Evolutionary conservation across 2,888 invertebrate genomes (phyloP), one percentile per base, ranked within the genome.

Genomic region (Eristalis pertinax): DNA sequence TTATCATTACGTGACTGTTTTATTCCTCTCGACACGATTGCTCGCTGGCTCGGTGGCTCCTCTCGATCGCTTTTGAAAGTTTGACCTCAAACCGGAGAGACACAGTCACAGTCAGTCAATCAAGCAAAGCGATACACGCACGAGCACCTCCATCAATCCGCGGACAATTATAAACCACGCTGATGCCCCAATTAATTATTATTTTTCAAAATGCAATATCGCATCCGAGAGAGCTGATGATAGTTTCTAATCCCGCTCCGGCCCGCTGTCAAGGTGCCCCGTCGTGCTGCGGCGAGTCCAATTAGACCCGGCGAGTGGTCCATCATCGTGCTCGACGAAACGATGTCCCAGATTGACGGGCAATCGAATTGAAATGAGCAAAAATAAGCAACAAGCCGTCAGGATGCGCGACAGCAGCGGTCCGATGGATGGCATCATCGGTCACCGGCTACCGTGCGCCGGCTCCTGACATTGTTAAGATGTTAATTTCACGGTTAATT

Each of bases 401-500:
- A 63, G 50, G 62, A 63, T 35, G 29, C 38, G 19, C n/a, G 10
- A 8, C 13, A 4, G 15, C 29, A 29, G 29, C 29, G 5, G 3
- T n/a, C n/a, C n/a, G n/a, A n/a, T n/a, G n/a, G n/a, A n/a, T n/a
- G n/a, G 15, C 15, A n/a, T 15, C 43, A 43, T n/a, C n/a, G 43
- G n/a, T n/a, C 43, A 11, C 60, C 24, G 15, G 60, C 60, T 60
- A 26, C 60, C 50, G 50, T 60, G 60, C 24, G 11, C 60, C 0
- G 26, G 13, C 60, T 26, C 60, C 79, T 75, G 79, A 76, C 87
- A 87, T 87, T 87, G 87, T 87, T 87, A 80, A 84, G 87, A 87
- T 87, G 87, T 87, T 87, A 87, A 87, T 87, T 87, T 87, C 87
- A 87, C 76, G 87, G 84, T 87, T 87, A 87, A 87, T 87, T 87